Base-by-base conservation (phyloP, 2,797 vertebrate species). In the Botia almorhae region DNA sequence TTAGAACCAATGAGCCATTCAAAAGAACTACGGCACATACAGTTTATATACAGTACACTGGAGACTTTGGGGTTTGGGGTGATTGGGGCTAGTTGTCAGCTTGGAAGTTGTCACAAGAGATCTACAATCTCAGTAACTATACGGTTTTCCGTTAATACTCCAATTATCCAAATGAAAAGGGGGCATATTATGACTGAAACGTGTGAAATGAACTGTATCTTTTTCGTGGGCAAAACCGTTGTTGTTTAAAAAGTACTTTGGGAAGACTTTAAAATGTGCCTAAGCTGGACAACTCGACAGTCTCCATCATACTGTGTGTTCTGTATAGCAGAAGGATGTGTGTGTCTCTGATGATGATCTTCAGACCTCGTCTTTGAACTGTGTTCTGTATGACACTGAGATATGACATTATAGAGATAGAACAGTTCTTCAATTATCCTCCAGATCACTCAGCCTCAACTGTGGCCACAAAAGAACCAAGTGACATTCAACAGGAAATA, bases 401-500 rank as follows among this genome's bases (percentile, higher is more conserved):
- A 74, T 23, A 64, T 68, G 46, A 76, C 83, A 71, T 80, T 84
- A 82, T 88, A 88, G 84, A 73, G 19, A 90, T 81, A 80, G 58
- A 85, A 85, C 85, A 81, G 87, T 87, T 82, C 77, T 87, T 92
- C 84, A 93, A 88, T 91, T 90, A 92, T 89, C 87, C 83, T 72
- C 80, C 16, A 75, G 78, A 48, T 76, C 74, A 68, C 29, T 89
- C 89, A 83, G 87, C 77, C 88, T 43, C 68, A 82, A 83, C 85
- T 78, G 74, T 17, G 43, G 82, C 81, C 88, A 91, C 91, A 91
- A 91, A 90, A 74, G 90, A 91, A 91, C 86, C 89, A 91, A 83
- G 87, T 89, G 89, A 86, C 89, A 87, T 92, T 89, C 86, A 88
- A 83, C 87, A 90, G 83, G 90, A 94, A 93, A 91, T 85, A 85